A percentile compares a stretch with the other conserved stretches of the same genome.
These are phyloP conservation scores for Capromys pilorides DNA, from an alignment of 2,797 vertebrate species.

Conservation along the genomic window DNA sequence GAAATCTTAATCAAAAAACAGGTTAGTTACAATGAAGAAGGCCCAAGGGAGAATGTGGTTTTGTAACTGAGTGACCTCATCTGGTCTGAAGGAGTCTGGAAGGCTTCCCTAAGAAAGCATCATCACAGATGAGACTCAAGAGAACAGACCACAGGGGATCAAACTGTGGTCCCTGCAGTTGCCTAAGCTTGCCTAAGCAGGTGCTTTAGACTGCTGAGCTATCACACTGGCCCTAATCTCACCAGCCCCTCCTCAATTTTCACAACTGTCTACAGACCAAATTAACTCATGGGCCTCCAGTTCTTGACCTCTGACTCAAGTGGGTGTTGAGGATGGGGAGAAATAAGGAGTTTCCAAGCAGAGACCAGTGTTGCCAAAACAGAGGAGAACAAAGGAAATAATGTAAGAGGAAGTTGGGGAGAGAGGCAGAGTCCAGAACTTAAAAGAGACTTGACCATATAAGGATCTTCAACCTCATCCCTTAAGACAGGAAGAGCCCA, in stretches of 20 bases:
- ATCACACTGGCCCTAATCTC: too few species aligned
- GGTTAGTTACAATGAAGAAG: conserved; percentile 5
- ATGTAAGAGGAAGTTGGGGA: background rate
- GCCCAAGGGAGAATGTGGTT: background rate
- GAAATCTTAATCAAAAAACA: background rate
- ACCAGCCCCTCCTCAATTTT: background rate
- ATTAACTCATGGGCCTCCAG: background rate
- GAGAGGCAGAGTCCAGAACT: background rate
- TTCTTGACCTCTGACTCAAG: conserved; percentile 16
- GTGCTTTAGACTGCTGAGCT: too few species aligned
- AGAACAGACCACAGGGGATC: background rate
- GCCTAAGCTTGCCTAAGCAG: too few species aligned
- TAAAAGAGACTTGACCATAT: background rate
- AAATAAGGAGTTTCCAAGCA: conserved; percentile 15
- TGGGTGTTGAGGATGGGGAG: background rate
- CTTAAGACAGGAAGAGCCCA: background rate
- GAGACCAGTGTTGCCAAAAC: background rate
- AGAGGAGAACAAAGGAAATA: conserved; percentile 16
- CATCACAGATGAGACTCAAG: background rate
- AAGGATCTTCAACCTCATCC: conserved; percentile 8
- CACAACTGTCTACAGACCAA: background rate
- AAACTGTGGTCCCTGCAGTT: too few species aligned
- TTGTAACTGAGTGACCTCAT: background rate
- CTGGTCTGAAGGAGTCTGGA: background rate
- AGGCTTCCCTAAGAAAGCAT: conserved; percentile 17